These are phyloP conservation scores for Drosophila eohydei DNA, from an alignment of 2,888 invertebrate genomes.

Conservation along the genomic window DNA sequence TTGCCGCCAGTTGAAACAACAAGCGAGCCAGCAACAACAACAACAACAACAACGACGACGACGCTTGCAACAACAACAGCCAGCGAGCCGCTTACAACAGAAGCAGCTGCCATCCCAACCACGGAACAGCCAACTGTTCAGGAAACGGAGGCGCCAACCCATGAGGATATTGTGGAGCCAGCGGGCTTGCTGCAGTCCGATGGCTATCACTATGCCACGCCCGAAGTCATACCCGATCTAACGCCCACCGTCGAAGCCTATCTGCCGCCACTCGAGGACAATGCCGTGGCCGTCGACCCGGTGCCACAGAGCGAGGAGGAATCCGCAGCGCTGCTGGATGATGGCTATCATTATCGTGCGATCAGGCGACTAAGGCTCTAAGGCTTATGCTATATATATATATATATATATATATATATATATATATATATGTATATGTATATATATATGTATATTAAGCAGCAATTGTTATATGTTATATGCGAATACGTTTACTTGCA, in stretches of 20 bases:
- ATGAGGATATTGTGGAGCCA: conserved; percentile 36
- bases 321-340: conserved; percentile 63
- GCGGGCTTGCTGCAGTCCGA: conserved; percentile 63
- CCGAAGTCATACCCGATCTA: conserved; percentile 67
- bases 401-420: conserved; percentile 40
- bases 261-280: conserved; percentile 69
- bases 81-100: conserved; percentile 19
- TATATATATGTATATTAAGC: conserved; percentile 28
- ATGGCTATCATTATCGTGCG: conserved; percentile 78
- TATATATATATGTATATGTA: background rate
- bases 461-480: conserved; percentile 31
- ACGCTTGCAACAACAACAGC: conserved; percentile 47
- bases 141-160: conserved; percentile 47
- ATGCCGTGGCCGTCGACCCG: conserved; percentile 54
- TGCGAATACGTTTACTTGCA: conserved; percentile 27
- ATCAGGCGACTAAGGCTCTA: conserved; percentile 51
- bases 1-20: conserved; percentile 50
- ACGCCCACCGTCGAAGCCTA: conserved; percentile 59
- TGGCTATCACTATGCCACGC: conserved; percentile 79
- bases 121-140: conserved; percentile 25
- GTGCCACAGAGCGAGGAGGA: conserved; percentile 59
- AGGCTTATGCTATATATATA: conserved; percentile 61
- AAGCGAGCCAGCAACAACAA: conserved; percentile 21
- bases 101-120: conserved; percentile 18
- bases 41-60: conserved; percentile 40